Evolutionary conservation across 2,113 vertebrate genomes (phyloP).

Genomic region (Crotophaga sulcirostris): DNA sequence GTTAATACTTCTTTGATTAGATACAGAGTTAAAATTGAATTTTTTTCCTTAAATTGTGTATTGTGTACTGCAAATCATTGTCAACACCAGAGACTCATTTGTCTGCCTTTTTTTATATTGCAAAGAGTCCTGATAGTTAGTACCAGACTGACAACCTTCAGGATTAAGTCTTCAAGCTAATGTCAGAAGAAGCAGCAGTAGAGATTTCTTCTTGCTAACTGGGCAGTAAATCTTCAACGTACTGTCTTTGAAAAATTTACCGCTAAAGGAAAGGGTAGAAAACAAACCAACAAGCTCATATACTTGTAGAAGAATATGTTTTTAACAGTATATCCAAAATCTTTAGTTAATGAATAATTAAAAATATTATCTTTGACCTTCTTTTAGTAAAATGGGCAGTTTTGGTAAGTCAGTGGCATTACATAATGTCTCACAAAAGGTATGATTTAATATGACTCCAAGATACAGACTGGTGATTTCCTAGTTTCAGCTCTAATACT

Average conservation of each 20-base stretch:
- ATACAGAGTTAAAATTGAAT: neutral
- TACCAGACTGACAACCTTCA: neutral
- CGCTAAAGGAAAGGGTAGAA: neutral
- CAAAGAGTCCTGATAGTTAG: neutral
- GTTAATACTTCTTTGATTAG: neutral
- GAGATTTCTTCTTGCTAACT: neutral
- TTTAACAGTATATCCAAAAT: neutral
- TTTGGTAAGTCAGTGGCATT: neutral
- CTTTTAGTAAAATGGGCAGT: neutral
- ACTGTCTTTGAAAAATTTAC: neutral
- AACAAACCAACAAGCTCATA: neutral
- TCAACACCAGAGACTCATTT: neutral
- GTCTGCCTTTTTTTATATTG: neutral
- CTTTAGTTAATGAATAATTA: neutral
- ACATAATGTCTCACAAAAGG: neutral
- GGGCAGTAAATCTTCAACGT: neutral
- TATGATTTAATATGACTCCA: neutral
- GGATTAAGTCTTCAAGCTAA: neutral
- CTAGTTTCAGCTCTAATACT: neutral
- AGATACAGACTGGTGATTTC: neutral
- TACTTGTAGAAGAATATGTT: neutral
- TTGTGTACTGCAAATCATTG: neutral
- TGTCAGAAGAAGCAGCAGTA: neutral
- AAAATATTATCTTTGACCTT: neutral
- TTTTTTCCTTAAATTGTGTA: neutral